Conservation (phyloP, 2,113 vertebrate genomes). For the Delphinus delphis region DNA sequence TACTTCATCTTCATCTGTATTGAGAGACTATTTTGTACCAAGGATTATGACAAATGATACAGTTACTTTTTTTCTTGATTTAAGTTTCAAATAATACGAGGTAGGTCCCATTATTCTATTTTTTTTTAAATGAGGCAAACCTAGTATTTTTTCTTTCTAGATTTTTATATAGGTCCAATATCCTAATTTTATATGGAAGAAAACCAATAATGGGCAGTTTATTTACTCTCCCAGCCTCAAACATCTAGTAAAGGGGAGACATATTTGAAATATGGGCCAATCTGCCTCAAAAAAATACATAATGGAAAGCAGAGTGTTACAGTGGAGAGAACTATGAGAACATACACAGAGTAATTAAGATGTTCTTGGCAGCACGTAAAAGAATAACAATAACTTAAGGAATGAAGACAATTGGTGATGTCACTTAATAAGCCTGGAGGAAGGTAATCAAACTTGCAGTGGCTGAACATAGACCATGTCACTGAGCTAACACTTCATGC, state of each 20-base stretch:
- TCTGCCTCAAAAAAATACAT: background rate
- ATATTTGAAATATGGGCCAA: background rate
- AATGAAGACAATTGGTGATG: background rate
- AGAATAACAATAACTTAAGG: background rate
- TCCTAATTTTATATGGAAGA: background rate
- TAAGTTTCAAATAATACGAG: background rate
- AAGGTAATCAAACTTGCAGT: background rate
- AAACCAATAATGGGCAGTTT: background rate
- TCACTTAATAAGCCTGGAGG: background rate
- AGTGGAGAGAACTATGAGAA: background rate
- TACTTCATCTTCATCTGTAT: background rate
- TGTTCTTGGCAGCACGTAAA: background rate
- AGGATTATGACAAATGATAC: background rate
- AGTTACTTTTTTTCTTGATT: background rate
- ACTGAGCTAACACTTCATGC: background rate
- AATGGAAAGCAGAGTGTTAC: background rate
- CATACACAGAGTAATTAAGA: background rate
- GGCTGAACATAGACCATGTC: background rate
- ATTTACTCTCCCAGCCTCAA: background rate
- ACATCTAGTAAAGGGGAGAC: too few species aligned
- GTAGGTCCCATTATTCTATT: background rate
- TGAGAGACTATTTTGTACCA: background rate
- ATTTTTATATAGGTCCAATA: background rate
- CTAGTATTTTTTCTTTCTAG: too few species aligned
- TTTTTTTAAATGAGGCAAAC: too few species aligned